Evolutionary conservation across 2,797 vertebrate species (phyloP).

Genomic region (Gila robusta): DNA sequence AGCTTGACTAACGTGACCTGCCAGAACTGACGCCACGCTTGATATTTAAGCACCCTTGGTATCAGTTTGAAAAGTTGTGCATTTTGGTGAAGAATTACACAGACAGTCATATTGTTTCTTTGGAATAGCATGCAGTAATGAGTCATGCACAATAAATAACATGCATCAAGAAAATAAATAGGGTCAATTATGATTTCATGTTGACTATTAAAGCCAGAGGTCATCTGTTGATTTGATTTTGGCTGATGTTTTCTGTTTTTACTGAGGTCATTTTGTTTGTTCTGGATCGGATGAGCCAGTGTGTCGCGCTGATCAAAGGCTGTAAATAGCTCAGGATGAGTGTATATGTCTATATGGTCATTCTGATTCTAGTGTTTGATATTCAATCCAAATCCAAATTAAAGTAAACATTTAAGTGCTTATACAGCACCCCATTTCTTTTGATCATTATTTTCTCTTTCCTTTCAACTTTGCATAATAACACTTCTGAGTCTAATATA

Average conservation of each 20-base stretch:
- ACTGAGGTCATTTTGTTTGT: constrained; percentile 40
- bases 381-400: constrained; percentile 26
- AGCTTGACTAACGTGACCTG: too few species aligned
- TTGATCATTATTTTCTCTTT: constrained; percentile 8
- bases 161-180: not conserved
- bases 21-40: too few species aligned
- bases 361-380: constrained; percentile 29
- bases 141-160: not conserved
- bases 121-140: not conserved
- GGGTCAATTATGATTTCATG: not conserved
- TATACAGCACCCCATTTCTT: not conserved
- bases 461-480: constrained; percentile 18
- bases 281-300: constrained; percentile 40
- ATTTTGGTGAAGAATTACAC: constrained; percentile 26
- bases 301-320: constrained; percentile 53
- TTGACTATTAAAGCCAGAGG: constrained; percentile 46
- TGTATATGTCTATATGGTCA: constrained; percentile 9
- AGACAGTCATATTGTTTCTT: not conserved
- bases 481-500: constrained; percentile 10
- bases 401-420: constrained; percentile 5
- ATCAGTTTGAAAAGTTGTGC: not conserved
- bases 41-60: not conserved
- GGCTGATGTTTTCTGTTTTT: constrained; percentile 51
- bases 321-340: constrained; percentile 47
- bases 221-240: constrained; percentile 59